A percentile compares a stretch with the other conserved stretches of the same genome.
Conservation (phyloP, 2,113 vertebrate species). For the Tinamus guttatus region DNA sequence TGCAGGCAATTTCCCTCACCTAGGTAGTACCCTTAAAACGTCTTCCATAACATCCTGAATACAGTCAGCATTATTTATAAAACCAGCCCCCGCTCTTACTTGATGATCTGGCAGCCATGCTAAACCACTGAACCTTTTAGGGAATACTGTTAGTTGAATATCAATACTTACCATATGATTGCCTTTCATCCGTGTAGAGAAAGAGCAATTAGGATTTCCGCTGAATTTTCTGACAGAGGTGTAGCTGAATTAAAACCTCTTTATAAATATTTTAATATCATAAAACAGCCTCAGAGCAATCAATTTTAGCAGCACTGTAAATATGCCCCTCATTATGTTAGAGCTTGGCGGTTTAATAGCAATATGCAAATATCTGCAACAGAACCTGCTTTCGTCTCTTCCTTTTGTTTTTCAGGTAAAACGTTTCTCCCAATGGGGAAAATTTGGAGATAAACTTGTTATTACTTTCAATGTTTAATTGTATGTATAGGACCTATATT, state of each 20-base stretch:
- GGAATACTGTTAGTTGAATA: slow-evolving; percentile 64
- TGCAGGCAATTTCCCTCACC: not conserved
- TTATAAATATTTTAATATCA: slow-evolving; percentile 78
- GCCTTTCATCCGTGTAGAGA: slow-evolving; percentile 63
- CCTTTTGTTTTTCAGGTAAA: slow-evolving; percentile 16
- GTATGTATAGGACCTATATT: not conserved
- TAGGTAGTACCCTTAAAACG: not conserved
- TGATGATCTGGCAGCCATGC: slow-evolving; percentile 59
- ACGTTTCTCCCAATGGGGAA: not conserved
- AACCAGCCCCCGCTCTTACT: slow-evolving; percentile 40
- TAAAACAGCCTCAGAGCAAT: slow-evolving; percentile 60
- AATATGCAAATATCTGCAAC: slow-evolving; percentile 69
- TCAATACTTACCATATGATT: slow-evolving; percentile 67
- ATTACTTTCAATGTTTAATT: not conserved
- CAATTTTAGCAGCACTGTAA: slow-evolving; percentile 66
- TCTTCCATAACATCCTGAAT: not conserved
- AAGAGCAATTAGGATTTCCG: slow-evolving; percentile 72
- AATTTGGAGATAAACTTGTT: not conserved
- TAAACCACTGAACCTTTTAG: slow-evolving; percentile 63
- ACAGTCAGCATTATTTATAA: slow-evolving; percentile 48
- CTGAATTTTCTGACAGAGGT: slow-evolving; percentile 59
- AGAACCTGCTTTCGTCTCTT: slow-evolving; percentile 36
- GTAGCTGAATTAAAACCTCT: slow-evolving; percentile 72
- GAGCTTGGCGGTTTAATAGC: slow-evolving; percentile 59
- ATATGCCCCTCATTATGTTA: slow-evolving; percentile 69